Evolutionary conservation across 2,113 vertebrate genomes (phyloP).

Genomic region (Neofelis nebulosa): DNA sequence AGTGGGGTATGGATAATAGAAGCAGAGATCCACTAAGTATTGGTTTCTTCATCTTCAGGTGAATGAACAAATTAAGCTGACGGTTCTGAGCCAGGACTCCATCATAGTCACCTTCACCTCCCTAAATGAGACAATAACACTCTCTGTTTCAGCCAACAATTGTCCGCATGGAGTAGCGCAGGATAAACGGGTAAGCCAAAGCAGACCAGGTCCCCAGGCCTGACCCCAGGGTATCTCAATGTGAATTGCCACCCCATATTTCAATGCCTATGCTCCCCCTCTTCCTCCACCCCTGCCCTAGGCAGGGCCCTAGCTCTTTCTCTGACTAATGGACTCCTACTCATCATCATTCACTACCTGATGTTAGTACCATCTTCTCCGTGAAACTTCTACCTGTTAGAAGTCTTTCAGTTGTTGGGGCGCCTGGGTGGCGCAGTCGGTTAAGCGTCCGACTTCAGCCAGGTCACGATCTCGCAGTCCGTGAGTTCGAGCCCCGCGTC

Average conservation of each 20-base stretch:
- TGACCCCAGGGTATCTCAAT: not conserved
- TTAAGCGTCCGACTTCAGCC: no score
- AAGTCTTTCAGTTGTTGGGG: not conserved
- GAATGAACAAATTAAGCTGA: slow-evolving; percentile 79
- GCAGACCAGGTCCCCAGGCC: not conserved
- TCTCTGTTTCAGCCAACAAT: slow-evolving; percentile 50
- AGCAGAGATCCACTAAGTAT: not conserved
- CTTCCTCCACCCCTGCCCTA: fast-evolving
- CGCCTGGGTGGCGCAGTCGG: no score
- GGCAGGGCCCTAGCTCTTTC: not conserved
- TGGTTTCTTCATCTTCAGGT: slow-evolving; percentile 61
- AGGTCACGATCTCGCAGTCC: no score
- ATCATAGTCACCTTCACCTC: slow-evolving; percentile 67
- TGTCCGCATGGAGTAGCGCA: slow-evolving; percentile 45
- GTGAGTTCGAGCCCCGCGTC: no score
- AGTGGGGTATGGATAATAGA: not conserved
- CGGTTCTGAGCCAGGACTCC: slow-evolving; percentile 59
- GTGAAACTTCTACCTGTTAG: not conserved
- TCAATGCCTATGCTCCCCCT: not conserved
- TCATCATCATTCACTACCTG: not conserved
- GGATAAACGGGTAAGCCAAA: slow-evolving; percentile 69
- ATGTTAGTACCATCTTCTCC: not conserved
- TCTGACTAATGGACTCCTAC: not conserved
- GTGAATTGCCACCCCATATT: not conserved
- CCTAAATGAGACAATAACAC: slow-evolving; percentile 60